phyloP scores from a whole-genome alignment of 2,888 invertebrate species.

The Conchocele bisecta region DNA sequence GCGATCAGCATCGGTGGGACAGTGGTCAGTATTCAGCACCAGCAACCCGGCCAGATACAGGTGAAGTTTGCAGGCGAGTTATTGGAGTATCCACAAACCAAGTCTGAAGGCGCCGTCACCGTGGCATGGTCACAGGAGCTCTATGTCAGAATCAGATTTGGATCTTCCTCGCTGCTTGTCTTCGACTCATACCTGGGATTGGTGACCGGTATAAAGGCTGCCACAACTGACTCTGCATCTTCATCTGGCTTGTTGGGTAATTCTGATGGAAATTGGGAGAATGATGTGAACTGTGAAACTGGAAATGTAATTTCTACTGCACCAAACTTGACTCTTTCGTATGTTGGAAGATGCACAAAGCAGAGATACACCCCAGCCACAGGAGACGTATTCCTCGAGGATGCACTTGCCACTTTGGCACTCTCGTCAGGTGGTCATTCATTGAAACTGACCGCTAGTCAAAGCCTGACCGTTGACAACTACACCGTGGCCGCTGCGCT shows the following conservation, averaged over 20 bases:
- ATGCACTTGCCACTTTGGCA: conserved; percentile 33
- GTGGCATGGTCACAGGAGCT: conserved; percentile 50
- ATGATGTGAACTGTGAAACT: conserved; percentile 55
- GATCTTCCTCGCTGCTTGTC: conserved; percentile 49
- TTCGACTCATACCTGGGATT: conserved; percentile 56
- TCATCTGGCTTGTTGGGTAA: conserved; percentile 64
- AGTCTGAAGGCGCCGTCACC: conserved; percentile 15
- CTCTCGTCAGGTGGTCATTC: conserved; percentile 60
- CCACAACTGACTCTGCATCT: conserved; percentile 23
- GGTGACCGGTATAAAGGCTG: conserved; percentile 47
- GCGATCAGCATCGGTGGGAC: conserved; percentile 36
- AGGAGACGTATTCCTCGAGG: conserved; percentile 27
- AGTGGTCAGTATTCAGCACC: conserved; percentile 41
- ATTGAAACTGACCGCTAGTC: conserved; percentile 36
- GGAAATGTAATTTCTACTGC: conserved; percentile 21
- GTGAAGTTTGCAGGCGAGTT: conserved; percentile 23
- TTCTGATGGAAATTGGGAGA: conserved; percentile 60
- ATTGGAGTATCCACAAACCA: conserved; percentile 31
- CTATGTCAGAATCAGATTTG: conserved; percentile 56
- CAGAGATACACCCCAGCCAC: conserved; percentile 23
- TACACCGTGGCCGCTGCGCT: conserved; percentile 24
- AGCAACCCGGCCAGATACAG: conserved; percentile 21
- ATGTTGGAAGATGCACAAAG: conserved; percentile 48
- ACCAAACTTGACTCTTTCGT: conserved; percentile 36
- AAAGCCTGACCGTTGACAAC: conserved; percentile 9